Evolutionary conservation across 2,797 vertebrate species (phyloP), one percentile per base, ranked within the genome.

Genomic region (Neomorphus geoffroyi): DNA sequence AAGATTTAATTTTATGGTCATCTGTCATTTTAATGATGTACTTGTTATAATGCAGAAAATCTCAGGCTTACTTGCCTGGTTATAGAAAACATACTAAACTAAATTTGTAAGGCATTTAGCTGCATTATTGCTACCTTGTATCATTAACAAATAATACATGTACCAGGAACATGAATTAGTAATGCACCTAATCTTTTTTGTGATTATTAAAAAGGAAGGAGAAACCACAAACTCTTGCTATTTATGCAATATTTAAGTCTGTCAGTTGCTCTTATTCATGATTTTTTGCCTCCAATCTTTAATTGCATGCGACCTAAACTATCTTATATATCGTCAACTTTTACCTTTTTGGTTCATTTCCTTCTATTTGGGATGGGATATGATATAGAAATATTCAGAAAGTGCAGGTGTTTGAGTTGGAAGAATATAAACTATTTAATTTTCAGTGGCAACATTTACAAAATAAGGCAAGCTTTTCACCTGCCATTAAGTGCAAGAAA

Each of bases 1-100:
- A 65, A 93, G 70, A 97, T 96, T 95, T 86, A 86, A 94, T 96
- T 96, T 83, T 93, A 73, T 94, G 94, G 51, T 95, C 90, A 96
- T 94, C 93, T 96, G 91, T 92, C 88, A 92, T 81, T 93, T 95
- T 92, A 93, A 97, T 95, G 88, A 92, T 89, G 91, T 93, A 77
- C 53, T 94, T 97, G 82, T 85, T 93, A 92, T 60, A 96, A 93
- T 80, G 51, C 91, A 96, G 93, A 94, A 84, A 82, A 93, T 72
- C 71, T 91, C 88, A 88, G 83, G 80, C 94, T 84, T 91, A 94
- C 56, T 91, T 80, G 82, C 33, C 51, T 91, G 60, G 73, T 69
- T 88, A 65, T 21, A 64, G 82, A 96, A 95, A 78, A 95, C 50
- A 84, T 11, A 60, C 53, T 61, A 50, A 80, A 90, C 83, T 83